phyloP scores from a whole-genome alignment of 2,888 invertebrate species.

The Apamea epomidion region DNA sequence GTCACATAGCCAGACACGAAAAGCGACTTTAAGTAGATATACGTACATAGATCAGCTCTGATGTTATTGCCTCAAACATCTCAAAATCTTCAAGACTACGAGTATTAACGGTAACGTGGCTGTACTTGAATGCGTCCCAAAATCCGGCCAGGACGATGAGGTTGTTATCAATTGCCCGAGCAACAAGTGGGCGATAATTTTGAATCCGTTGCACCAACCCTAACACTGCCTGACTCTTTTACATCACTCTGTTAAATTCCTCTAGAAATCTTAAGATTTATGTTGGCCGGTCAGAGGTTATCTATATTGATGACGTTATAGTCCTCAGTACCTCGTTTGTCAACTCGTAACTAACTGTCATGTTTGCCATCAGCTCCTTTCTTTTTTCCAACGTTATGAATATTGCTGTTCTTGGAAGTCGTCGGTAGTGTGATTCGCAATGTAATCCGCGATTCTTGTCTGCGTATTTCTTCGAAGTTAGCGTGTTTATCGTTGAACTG shows the following conservation, averaged over 20 bases:
- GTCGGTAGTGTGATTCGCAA: slow-evolving; percentile 76
- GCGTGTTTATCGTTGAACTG: slow-evolving; percentile 83
- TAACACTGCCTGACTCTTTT: slow-evolving; percentile 76
- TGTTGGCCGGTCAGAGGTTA: slow-evolving; percentile 69
- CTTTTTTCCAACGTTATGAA: slow-evolving; percentile 71
- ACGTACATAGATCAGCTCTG: background rate
- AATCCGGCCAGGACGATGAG: slow-evolving; percentile 79
- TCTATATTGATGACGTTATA: slow-evolving; percentile 69
- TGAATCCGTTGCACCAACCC: slow-evolving; percentile 83
- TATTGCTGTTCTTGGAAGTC: slow-evolving; percentile 78
- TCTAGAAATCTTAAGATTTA: slow-evolving; percentile 71
- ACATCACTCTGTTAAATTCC: slow-evolving; percentile 70
- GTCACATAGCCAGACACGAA: background rate
- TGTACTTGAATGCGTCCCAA: slow-evolving; percentile 85
- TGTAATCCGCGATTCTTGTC: slow-evolving; percentile 82
- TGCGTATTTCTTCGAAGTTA: slow-evolving; percentile 84
- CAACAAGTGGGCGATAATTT: slow-evolving; percentile 90
- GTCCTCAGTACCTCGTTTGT: slow-evolving; percentile 69
- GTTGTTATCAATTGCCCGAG: slow-evolving; percentile 88
- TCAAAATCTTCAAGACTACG: slow-evolving; percentile 53
- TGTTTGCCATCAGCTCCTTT: slow-evolving; percentile 71
- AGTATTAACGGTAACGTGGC: slow-evolving; percentile 70
- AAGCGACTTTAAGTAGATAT: background rate
- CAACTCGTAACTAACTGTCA: slow-evolving; percentile 68
- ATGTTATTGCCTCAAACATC: background rate